These are phyloP conservation scores for Lanius collurio DNA, from an alignment of 2,113 vertebrate species.

Conservation along the genomic window DNA sequence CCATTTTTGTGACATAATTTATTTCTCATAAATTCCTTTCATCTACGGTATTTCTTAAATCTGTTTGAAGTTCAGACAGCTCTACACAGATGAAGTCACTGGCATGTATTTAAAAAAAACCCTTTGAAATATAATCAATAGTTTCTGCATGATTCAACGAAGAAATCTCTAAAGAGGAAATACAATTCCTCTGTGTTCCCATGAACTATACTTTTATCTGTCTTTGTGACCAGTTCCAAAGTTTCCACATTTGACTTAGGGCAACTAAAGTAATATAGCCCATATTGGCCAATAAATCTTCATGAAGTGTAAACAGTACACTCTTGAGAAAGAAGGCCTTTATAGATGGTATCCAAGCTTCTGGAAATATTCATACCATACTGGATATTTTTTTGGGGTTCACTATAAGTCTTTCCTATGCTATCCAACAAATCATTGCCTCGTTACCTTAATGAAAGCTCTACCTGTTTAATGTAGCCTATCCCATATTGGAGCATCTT, in stretches of 20 bases:
- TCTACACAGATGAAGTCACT: conserved; percentile 36
- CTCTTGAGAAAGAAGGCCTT: background rate
- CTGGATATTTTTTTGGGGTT: background rate
- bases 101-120: background rate
- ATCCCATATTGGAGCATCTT: background rate
- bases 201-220: background rate
- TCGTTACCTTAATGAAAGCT: background rate
- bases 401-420: background rate
- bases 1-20: conserved; percentile 12
- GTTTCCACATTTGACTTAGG: background rate
- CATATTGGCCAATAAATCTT: background rate
- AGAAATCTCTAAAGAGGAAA: conserved; percentile 11
- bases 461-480: background rate
- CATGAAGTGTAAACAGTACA: background rate
- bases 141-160: conserved; percentile 54
- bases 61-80: conserved; percentile 50
- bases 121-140: conserved; percentile 63
- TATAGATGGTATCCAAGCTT: background rate
- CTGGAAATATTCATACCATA: background rate
- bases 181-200: background rate
- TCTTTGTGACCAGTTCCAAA: background rate
- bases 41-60: conserved; percentile 9
- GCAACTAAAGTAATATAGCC: background rate
- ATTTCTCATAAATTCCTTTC: conserved; percentile 34
- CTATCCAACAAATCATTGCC: background rate